Conservation (phyloP, 2,113 vertebrate genomes). For the Macrotis lagotis region DNA sequence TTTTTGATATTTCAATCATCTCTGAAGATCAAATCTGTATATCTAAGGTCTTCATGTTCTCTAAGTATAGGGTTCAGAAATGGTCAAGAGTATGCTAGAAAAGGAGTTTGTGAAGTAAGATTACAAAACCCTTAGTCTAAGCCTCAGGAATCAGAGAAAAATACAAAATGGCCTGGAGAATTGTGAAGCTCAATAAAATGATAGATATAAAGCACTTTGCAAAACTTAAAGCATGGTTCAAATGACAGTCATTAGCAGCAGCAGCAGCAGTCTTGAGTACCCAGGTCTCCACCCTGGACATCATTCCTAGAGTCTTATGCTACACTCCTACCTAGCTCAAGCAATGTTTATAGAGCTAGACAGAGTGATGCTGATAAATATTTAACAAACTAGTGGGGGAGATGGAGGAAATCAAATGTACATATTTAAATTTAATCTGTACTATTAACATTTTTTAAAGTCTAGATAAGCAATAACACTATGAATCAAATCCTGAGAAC, state of each 20-base stretch:
- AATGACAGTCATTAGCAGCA: background rate
- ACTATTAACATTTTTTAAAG: background rate
- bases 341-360: background rate
- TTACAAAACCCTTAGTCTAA: background rate
- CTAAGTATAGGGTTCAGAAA: background rate
- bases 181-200: background rate
- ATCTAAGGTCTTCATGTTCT: background rate
- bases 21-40: background rate
- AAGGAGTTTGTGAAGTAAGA: background rate
- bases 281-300: background rate
- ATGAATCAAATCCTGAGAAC: background rate
- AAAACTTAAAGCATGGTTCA: background rate
- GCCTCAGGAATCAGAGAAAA: background rate
- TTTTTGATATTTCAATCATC: conserved; percentile 10
- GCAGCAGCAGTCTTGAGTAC: background rate
- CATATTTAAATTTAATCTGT: background rate
- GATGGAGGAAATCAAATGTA: background rate
- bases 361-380: background rate
- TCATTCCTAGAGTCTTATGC: background rate
- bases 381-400: background rate
- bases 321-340: background rate
- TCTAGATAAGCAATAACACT: background rate
- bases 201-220: background rate
- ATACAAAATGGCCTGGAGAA: background rate
- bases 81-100: background rate